Evolutionary conservation across 2,113 vertebrate genomes (phyloP), one percentile per base, ranked within the genome.

Genomic region (Sclerurus mexicanus): DNA sequence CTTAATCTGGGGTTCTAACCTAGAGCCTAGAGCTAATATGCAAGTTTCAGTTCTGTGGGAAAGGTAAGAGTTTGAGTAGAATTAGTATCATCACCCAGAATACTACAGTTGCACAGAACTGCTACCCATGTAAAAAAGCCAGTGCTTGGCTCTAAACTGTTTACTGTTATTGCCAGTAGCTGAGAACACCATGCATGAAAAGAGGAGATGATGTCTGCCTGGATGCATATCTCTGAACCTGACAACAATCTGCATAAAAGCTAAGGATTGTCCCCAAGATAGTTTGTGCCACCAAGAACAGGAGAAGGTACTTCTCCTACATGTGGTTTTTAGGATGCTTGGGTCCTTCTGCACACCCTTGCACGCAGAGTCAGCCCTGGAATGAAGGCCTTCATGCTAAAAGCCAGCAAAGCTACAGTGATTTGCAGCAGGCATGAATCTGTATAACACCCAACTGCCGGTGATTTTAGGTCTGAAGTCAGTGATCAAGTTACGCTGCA

Each of bases 401-500:
- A 94, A 88, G 27, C 23, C 87, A 96, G 87, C 5, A 3, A 40
- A 85, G 30, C 37, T 44, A 55, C 55, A 52, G 24, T 1, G 1
- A 73, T 60, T 73, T 85, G 66, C 62, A 90, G 78, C 82, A 94
- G 85, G 39, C 90, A 59, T 6, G 12, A 81, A 75, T 49, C 47
- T 56, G 31, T 39, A 31, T 4, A 94, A 74, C 77, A 93, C 56
- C 59, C 90, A 81, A 27, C 40, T 80, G 83, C 52, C 0, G 0
- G 39, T 40, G 80, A 86, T 60, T 85, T 73, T 75, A 53, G 75
- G 76, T 27, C 68, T 93, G 84, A 86, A 95, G 66, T 56, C 73
- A 72, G 88, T 0, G 31, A 93, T 95, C 93, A 78, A 78, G 76
- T 94, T 92, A 93, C 93, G 52, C 73, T 53, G 40, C 92, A 91